A percentile compares a stretch with the other conserved stretches of the same genome.
phyloP scores from a whole-genome alignment of 2,888 invertebrate species.

The Agrypnus murinus region DNA sequence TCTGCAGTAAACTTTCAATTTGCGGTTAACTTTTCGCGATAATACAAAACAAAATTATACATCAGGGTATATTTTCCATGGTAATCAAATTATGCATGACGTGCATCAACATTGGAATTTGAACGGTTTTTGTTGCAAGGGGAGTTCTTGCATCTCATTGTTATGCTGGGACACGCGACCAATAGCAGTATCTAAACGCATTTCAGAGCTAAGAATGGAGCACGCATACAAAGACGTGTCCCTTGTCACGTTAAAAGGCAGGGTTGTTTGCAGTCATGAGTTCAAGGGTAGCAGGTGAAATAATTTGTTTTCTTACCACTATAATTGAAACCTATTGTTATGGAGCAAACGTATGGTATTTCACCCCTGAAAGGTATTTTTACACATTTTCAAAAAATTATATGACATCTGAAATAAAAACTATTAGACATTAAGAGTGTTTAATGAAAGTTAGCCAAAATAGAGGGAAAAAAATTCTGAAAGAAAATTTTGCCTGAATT shows the following conservation, averaged over 20 bases:
- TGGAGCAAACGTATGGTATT: no score
- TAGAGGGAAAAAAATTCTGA: no score
- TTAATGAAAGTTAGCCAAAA: no score
- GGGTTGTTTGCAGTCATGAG: conserved; percentile 26
- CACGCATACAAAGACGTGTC: conserved; percentile 45
- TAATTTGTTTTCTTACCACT: conserved; percentile 21
- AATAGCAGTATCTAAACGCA: conserved; percentile 55
- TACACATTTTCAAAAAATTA: no score
- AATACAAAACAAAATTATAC: conserved; percentile 22
- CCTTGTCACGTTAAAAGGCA: conserved; percentile 38
- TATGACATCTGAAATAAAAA: no score
- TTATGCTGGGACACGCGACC: conserved; percentile 57
- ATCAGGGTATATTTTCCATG: conserved; percentile 34
- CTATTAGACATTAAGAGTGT: no score
- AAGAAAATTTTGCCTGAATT: not conserved
- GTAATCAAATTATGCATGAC: conserved; percentile 33
- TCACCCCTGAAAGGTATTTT: no score
- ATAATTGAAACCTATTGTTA: conserved; percentile 28
- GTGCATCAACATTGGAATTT: conserved; percentile 33
- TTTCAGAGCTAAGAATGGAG: conserved; percentile 43
- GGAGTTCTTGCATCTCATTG: conserved; percentile 53
- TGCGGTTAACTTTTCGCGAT: no score
- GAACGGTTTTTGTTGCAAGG: conserved; percentile 37
- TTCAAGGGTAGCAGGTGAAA: conserved; percentile 20
- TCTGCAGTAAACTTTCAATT: no score